Conservation (phyloP, 2,888 invertebrate species). For the Eilema griseolum region DNA sequence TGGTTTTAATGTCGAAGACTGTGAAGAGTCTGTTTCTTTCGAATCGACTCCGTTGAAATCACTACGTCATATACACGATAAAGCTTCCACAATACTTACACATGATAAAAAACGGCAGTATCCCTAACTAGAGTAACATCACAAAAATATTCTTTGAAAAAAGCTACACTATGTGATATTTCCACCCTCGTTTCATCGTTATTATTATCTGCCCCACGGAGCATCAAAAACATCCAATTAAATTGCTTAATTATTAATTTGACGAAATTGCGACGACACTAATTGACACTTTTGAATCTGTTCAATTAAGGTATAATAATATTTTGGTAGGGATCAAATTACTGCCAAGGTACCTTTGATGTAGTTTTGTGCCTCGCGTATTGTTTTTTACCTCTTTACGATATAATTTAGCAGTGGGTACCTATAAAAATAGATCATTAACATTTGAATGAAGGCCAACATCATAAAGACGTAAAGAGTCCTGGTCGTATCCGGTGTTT, state of each 20-base stretch:
- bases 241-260: conserved; percentile 2
- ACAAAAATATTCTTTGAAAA: background rate
- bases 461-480: too few relatives aligned
- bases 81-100: background rate
- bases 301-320: conserved; percentile 1
- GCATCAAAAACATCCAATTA: background rate
- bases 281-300: conserved; percentile 1
- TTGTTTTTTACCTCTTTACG: too few relatives aligned
- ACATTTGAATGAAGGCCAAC: too few relatives aligned
- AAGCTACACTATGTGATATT: background rate
- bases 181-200: conserved; percentile 2
- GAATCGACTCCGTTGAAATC: background rate
- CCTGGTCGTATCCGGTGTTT: too few relatives aligned
- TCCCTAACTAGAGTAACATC: background rate
- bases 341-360: background rate
- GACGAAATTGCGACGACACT: background rate
- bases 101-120: too few relatives aligned
- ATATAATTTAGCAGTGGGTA: too few relatives aligned
- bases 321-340: background rate
- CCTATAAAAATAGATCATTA: too few relatives aligned
- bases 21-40: background rate
- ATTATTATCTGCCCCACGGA: background rate
- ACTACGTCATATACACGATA: background rate
- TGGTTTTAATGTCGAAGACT: background rate
- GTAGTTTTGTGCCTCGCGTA: too few relatives aligned